Base-by-base conservation (phyloP, 2,888 invertebrate species). In the Luffia ferchaultella region DNA sequence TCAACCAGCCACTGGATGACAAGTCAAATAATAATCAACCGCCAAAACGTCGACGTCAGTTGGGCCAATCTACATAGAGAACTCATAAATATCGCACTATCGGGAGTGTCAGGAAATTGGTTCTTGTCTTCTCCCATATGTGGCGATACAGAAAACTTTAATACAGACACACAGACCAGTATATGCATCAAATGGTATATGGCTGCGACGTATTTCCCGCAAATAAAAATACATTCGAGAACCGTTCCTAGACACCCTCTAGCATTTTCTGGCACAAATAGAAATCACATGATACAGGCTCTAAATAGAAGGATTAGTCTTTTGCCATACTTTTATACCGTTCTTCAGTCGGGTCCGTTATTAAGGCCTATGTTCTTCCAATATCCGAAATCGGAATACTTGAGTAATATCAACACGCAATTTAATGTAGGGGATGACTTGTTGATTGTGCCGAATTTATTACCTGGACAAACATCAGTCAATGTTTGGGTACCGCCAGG, bases 141-240 rank as follows among this genome's bases (percentile, higher is more conserved):
- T 57, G 88, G 88, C 0, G 86, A 87, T 50, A 83, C 78, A 0
- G 65, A 68, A 19, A 55, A 65, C 46, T 89, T 71, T 50, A 61
- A 83, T 45, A 58, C 54, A 1, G 59, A 60, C 1, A 60, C 62
- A 1, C 83, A 86, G 48, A 72, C 76, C 15, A 67, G 67, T 15
- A 63, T 90, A 2, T 92, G 92, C 55, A 65, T 89, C 0, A 82
- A 89, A 55, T 92, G 92, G 92, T 89, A 89, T 55, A 83, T 89
- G 65, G 82, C 89, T 3, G 88, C 88, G 0, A 85, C 88, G 0
- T 88, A 87, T 48, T 76, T 90, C 61, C 91, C 91, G 0, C 66
- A 88, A 57, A 74, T 88, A 30, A 76, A 84, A 54, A 76, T 87
- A 44, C 73, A 84, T 50, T 86, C 86, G 0, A 76, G 71, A 52